These are phyloP conservation scores for Trialeurodes vaporariorum DNA, from an alignment of 1,140 invertebrate genomes.

Conservation along the genomic window DNA sequence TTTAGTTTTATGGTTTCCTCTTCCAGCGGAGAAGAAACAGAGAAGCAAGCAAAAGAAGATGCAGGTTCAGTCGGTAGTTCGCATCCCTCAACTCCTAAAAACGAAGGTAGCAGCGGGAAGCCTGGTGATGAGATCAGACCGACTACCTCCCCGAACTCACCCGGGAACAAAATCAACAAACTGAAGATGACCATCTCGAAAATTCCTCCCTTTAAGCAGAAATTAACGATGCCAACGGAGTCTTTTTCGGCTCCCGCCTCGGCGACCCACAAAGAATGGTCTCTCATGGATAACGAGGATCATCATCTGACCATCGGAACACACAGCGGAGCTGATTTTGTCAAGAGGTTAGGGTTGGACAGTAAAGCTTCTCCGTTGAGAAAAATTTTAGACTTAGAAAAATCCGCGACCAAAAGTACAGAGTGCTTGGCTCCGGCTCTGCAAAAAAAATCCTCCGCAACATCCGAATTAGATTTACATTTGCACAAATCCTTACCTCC, in stretches of 20 bases:
- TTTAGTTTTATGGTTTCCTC: conserved; percentile 9
- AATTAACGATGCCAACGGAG: conserved; percentile 34
- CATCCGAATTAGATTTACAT: conserved; percentile 45
- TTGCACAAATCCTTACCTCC: no score
- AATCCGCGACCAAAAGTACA: conserved; percentile 45
- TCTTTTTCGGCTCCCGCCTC: background rate
- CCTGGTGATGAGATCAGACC: background rate
- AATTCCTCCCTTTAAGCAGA: conserved; percentile 41
- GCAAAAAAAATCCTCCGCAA: conserved; percentile 37
- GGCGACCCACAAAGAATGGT: conserved; percentile 16
- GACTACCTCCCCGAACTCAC: background rate
- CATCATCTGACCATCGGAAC: conserved; percentile 46
- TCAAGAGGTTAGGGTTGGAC: background rate
- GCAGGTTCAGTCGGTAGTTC: conserved; percentile 22
- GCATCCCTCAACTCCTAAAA: conserved; percentile 4
- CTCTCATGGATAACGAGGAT: conserved; percentile 16
- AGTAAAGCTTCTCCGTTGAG: background rate
- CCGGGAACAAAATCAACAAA: conserved; percentile 28
- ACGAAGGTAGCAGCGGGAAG: no score
- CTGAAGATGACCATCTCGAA: conserved; percentile 33
- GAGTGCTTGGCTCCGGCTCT: conserved; percentile 53
- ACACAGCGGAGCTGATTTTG: conserved; percentile 51
- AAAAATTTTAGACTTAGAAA: conserved; percentile 23
- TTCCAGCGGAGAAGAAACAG: conserved; percentile 27
- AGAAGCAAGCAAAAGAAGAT: conserved; percentile 32